These are phyloP conservation scores for Manacus vitellinus DNA, from an alignment of 2,113 vertebrate genomes.

Conservation along the genomic window DNA sequence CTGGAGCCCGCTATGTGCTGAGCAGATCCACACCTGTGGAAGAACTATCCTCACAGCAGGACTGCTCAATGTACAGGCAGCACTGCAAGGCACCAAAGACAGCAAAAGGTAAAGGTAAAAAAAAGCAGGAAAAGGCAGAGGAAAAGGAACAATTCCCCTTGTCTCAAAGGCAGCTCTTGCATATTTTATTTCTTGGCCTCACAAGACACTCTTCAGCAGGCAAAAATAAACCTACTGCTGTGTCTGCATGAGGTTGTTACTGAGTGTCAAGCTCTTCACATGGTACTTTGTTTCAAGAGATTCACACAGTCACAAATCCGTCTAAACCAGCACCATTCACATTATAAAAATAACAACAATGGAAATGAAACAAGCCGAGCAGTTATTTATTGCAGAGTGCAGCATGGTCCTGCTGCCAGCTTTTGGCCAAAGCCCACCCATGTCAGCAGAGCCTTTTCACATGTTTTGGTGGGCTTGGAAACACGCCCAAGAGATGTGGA, in stretches of 20 bases:
- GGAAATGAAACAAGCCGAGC: background rate
- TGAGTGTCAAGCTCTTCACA: background rate
- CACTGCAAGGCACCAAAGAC: background rate
- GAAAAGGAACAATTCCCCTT: background rate
- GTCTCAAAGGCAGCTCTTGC: background rate
- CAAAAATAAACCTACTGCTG: background rate
- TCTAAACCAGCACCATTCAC: background rate
- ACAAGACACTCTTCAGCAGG: background rate
- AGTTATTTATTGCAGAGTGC: background rate
- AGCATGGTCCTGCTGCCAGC: background rate
- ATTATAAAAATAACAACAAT: background rate
- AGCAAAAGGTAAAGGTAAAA: background rate
- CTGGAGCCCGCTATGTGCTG: accelerated
- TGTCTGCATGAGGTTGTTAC: background rate
- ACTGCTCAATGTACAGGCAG: background rate
- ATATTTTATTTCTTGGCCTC: background rate
- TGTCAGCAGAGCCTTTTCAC: background rate
- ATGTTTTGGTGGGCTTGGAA: background rate
- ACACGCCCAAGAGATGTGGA: background rate
- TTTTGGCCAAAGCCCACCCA: background rate
- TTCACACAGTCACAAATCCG: background rate
- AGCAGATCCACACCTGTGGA: background rate
- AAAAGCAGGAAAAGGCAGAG: background rate
- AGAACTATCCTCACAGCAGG: background rate
- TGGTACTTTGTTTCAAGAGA: background rate